Percentiles rank a stretch among this genome's conserved stretches.
Evolutionary conservation across 2,113 vertebrate species (phyloP).

Genomic region (Pantherophis guttatus): DNA sequence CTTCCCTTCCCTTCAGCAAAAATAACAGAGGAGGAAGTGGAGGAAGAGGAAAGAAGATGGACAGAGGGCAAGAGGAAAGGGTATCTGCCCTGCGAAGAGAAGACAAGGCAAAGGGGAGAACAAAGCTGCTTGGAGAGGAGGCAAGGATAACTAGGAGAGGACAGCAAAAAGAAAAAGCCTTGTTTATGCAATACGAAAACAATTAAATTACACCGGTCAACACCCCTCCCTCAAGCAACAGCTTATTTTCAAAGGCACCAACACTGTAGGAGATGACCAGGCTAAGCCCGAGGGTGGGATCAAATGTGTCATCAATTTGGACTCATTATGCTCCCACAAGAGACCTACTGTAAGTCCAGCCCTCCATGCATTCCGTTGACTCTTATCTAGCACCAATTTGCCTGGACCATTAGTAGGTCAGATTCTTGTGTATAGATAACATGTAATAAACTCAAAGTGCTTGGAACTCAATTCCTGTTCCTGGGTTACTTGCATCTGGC

Average conservation of each 20-base stretch:
- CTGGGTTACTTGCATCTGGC: background rate
- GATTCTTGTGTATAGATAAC: background rate
- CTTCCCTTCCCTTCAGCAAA: background rate
- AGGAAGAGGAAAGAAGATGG: background rate
- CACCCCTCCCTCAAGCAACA: background rate
- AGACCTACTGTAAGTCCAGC: background rate
- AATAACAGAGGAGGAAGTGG: background rate
- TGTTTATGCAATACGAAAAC: background rate
- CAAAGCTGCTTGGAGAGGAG: background rate
- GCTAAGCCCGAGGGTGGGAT: background rate
- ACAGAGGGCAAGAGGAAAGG: background rate
- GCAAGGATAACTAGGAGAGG: background rate
- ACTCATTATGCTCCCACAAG: background rate
- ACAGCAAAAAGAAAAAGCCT: background rate
- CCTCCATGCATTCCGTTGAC: background rate
- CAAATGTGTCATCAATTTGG: background rate
- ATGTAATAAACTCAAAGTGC: background rate
- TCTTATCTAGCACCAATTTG: background rate
- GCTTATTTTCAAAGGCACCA: background rate
- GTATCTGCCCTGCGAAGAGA: background rate
- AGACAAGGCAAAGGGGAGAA: background rate
- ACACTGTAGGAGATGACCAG: background rate
- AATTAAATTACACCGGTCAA: background rate
- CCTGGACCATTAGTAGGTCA: background rate
- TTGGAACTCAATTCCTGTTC: background rate